These are phyloP conservation scores for Lasioglossum lativentre DNA, from an alignment of 2,888 invertebrate species.

Conservation along the genomic window DNA sequence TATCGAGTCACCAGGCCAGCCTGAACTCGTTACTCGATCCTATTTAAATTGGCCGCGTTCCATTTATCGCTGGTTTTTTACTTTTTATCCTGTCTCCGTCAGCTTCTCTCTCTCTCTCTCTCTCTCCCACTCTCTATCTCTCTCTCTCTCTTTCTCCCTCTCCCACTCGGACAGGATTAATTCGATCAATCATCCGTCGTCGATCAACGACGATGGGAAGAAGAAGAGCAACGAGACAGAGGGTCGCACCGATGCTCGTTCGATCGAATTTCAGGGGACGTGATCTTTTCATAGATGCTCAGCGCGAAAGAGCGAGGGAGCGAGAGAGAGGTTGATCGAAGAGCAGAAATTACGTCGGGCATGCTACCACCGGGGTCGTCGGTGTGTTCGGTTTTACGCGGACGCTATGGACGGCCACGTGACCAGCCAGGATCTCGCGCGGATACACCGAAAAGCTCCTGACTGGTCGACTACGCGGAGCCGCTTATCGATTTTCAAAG, in stretches of 20 bases:
- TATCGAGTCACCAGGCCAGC: conserved; percentile 34
- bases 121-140: neutral
- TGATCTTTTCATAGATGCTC: conserved; percentile 5
- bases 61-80: conserved; percentile 21
- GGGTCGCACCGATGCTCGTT: neutral
- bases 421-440: conserved; percentile 68
- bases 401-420: conserved; percentile 61
- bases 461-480: conserved; percentile 74
- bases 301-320: neutral
- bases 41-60: conserved; percentile 37
- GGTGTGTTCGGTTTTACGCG: conserved; percentile 53
- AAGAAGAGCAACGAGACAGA: neutral
- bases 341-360: neutral
- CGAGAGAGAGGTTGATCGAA: neutral
- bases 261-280: conserved; percentile 5
- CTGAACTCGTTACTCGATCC: conserved; percentile 28
- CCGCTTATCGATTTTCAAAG: conserved; percentile 78
- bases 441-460: conserved; percentile 73
- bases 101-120: neutral
- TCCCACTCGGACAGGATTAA: conserved; percentile 31
- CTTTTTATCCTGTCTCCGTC: neutral
- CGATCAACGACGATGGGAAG: neutral
- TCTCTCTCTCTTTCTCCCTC: neutral
- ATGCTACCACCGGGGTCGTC: conserved; percentile 10
- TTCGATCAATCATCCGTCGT: conserved; percentile 49